Conservation (phyloP, 2,888 invertebrate genomes). For the Spilosoma lubricipeda region DNA sequence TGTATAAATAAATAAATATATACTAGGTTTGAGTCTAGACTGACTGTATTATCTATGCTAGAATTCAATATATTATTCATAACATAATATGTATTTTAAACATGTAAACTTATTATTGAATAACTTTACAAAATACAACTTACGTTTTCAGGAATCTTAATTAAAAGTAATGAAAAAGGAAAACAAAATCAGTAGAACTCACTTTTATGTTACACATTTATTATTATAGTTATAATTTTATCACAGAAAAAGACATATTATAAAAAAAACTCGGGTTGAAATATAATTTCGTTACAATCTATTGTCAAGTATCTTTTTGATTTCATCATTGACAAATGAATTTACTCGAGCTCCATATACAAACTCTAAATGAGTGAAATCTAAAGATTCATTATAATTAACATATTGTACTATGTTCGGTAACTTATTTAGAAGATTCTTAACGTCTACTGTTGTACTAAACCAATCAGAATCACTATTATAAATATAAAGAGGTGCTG, state of each 20-base stretch:
- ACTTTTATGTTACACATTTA: background rate
- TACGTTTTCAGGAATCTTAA: background rate
- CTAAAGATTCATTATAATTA: conserved; percentile 64
- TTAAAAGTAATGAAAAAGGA: background rate
- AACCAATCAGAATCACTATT: conserved; percentile 75
- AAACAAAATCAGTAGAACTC: background rate
- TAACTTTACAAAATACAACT: background rate
- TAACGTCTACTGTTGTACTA: conserved; percentile 65
- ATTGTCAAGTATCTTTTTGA: conserved; percentile 42
- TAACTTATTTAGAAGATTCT: conserved; percentile 58
- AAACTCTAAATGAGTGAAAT: conserved; percentile 78
- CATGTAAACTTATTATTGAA: background rate
- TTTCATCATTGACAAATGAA: conserved; percentile 65
- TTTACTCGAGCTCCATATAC: conserved; percentile 72
- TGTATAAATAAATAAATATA: no score
- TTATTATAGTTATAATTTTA: background rate
- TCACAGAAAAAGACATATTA: background rate
- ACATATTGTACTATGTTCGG: conserved; percentile 62
- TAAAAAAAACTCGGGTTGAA: background rate
- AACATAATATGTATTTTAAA: background rate
- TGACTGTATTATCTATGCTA: background rate
- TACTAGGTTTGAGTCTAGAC: no score
- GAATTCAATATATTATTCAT: background rate
- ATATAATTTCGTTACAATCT: background rate
- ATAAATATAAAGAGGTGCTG: conserved; percentile 67